Conservation (phyloP, 2,888 invertebrate genomes). For the Hypercompe scribonia region DNA sequence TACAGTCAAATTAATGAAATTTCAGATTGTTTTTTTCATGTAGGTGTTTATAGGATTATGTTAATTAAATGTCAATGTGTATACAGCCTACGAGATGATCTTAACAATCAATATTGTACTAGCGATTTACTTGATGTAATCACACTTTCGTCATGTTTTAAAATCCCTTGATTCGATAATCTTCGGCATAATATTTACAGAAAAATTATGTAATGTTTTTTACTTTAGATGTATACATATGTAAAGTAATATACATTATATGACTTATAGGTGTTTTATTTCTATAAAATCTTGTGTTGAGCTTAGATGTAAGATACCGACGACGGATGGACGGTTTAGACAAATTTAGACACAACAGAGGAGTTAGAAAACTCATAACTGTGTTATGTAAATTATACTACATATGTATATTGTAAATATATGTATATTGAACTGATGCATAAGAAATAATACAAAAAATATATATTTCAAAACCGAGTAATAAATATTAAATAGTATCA, state of each 20-base stretch:
- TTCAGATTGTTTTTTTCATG: slow-evolving; percentile 46
- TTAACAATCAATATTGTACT: slow-evolving; percentile 42
- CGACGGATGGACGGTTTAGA: too few species aligned
- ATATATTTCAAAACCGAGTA: too few species aligned
- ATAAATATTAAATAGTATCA: not conserved
- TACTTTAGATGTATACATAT: not conserved
- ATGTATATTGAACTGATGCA: not conserved
- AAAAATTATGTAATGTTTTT: too few species aligned
- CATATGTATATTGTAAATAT: too few species aligned
- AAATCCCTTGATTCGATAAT: slow-evolving; percentile 25
- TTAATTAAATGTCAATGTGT: slow-evolving; percentile 37
- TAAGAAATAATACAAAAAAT: not conserved
- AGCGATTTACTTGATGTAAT: slow-evolving; percentile 29
- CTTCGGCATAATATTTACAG: not conserved
- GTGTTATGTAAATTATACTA: not conserved
- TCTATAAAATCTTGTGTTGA: not conserved
- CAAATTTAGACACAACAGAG: not conserved
- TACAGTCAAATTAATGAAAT: slow-evolving; percentile 58
- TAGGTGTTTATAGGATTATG: slow-evolving; percentile 51
- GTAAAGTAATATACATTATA: not conserved
- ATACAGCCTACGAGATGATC: slow-evolving; percentile 35
- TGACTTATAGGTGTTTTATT: not conserved
- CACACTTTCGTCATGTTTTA: slow-evolving; percentile 8
- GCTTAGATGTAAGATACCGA: not conserved
- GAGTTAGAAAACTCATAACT: not conserved